These are phyloP conservation scores for Coleophora flavipennella DNA, from an alignment of 2,888 invertebrate genomes.

Conservation along the genomic window DNA sequence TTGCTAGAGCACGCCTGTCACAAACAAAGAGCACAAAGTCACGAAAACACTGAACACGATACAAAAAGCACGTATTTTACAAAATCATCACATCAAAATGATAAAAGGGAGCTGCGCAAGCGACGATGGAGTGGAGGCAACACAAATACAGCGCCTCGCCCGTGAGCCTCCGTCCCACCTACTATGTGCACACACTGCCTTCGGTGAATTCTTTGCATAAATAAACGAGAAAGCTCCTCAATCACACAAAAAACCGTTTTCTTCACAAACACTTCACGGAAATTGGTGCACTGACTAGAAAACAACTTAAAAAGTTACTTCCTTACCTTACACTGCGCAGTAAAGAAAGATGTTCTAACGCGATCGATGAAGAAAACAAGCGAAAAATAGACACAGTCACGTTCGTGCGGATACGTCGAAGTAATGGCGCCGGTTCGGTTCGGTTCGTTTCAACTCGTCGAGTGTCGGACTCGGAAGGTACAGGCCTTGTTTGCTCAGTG, in stretches of 20 bases:
- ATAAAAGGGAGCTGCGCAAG: constrained; percentile 47
- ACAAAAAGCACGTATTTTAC: constrained; percentile 39
- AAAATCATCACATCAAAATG: constrained; percentile 47
- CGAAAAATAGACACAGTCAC: constrained; percentile 62
- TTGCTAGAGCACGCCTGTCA: constrained; percentile 28
- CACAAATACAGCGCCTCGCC: constrained; percentile 50
- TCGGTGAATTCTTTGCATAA: constrained; percentile 69
- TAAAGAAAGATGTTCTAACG: constrained; percentile 61
- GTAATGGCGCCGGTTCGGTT: constrained; percentile 65
- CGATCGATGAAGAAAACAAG: constrained; percentile 63
- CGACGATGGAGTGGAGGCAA: constrained; percentile 42
- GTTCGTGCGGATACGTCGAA: constrained; percentile 63
- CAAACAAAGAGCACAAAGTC: constrained; percentile 44
- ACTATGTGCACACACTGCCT: constrained; percentile 63
- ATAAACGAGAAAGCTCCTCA: constrained; percentile 62
- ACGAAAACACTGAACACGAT: constrained; percentile 42
- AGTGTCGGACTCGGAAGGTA: constrained; percentile 62
- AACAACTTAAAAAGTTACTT: constrained; percentile 47
- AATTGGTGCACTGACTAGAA: constrained; percentile 50
- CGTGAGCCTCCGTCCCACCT: constrained; percentile 53
- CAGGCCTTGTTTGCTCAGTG: constrained; percentile 64
- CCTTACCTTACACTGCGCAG: constrained; percentile 70
- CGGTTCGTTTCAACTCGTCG: constrained; percentile 46
- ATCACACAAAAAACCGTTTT: constrained; percentile 31
- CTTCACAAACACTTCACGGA: constrained; percentile 45